Evolutionary conservation across 2,797 vertebrate species (phyloP), one percentile per base, ranked within the genome.

Genomic region (Protosalanx chinensis): DNA sequence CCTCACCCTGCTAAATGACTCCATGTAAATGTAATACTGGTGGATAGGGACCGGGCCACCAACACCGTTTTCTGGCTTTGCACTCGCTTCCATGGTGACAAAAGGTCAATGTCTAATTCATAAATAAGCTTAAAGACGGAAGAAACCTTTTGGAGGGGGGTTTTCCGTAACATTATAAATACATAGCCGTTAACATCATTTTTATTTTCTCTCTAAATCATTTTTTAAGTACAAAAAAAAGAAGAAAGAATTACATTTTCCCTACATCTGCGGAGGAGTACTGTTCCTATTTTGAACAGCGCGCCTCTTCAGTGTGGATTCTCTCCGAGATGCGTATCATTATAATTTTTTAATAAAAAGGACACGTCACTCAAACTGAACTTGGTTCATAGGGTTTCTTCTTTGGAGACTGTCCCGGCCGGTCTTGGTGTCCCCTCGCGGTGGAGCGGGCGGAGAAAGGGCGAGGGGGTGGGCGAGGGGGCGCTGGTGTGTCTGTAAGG

Each of bases 271-370:
- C 71, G 61, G 51, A 53, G 18, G 15, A 53, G 51, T 16, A 32
- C 33, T 64, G 62, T 64, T 68, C 64, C 60, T 65, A 56, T 73
- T 61, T 41, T 37, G 32, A 69, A 62, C 51, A 58, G 35, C 64
- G 65, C 53, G 75, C 72, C 68, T 67, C 41, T 76, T 73, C 68
- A 66, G 71, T 70, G 62, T 30, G 65, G 30, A 71, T n/a, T 70
- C 65, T 67, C 74, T 83, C 77, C 77, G 80, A 72, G 79, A 83
- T 67, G 64, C 76, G n/a, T n/a, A 60, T 71, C 27, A 79, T 76
- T 68, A 37, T 12, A 64, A 70, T 29, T 27, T 46, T 46, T 12
- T 2, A 77, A 66, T 27, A 27, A 49, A 73, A 69, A 78, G 20
- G 16, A 64, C 68, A 53, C 66, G 64, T 60, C 51, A 56, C 51